Conservation (phyloP, 2,113 vertebrate genomes). For the Apodemus sylvaticus region DNA sequence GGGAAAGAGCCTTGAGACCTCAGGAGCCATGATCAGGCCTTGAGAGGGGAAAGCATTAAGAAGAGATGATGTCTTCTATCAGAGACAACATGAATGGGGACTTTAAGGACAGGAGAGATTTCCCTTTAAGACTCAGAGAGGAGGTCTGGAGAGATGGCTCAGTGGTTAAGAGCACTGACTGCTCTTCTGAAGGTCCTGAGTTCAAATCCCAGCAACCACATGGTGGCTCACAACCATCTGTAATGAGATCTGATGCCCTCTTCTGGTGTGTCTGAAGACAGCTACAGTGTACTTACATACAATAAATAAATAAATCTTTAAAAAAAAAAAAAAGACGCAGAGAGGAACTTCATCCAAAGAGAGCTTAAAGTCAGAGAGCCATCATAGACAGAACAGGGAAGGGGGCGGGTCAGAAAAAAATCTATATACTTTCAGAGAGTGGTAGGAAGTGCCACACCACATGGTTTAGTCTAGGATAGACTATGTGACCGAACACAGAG, state of each 20-base stretch:
- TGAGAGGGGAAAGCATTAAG: not conserved
- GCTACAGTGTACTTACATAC: too few relatives aligned
- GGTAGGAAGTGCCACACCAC: not conserved
- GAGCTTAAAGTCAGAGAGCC: not conserved
- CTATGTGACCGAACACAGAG: not conserved
- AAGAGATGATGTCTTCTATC: not conserved
- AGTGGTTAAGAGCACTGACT: too few relatives aligned
- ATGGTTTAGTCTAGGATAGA: not conserved
- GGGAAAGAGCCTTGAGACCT: not conserved
- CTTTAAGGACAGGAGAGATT: not conserved
- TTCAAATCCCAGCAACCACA: too few relatives aligned
- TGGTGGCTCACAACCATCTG: too few relatives aligned
- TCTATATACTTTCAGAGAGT: not conserved
- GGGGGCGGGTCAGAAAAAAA: not conserved
- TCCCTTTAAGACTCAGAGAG: not conserved
- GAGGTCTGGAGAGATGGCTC: too few relatives aligned
- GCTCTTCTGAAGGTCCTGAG: too few relatives aligned
- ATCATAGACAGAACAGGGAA: not conserved
- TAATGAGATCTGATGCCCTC: too few relatives aligned
- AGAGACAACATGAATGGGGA: not conserved
- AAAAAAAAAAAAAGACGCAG: too few relatives aligned
- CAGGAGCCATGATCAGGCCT: not conserved
- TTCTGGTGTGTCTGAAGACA: too few relatives aligned
- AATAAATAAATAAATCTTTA: too few relatives aligned
- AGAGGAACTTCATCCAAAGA: not conserved